Base-by-base conservation (phyloP, 92 coral and sea anemone genomes). In the Phenganax marumi region DNA sequence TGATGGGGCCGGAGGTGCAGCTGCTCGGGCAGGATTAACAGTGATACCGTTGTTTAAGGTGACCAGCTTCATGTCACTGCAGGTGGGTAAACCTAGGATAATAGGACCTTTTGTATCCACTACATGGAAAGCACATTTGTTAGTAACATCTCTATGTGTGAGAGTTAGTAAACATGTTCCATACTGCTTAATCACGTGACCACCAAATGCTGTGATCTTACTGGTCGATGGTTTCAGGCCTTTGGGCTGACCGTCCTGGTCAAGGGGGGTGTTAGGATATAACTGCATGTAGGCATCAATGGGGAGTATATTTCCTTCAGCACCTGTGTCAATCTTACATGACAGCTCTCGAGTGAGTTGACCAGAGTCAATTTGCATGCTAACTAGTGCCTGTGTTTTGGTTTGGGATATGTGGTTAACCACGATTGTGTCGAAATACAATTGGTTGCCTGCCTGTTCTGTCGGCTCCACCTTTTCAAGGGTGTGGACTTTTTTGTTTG, bases 291-390 rank as follows among this genome's bases (percentile, higher is more conserved):
- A 84, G 65, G 84, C 77, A 80, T 73, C 80, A 33, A 77, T 68
- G 12, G 90, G 83, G 19, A 88, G 89, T 11, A 84, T 90, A 55
- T 86, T 91, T 75, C 91, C 95, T 75, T 86, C 86, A 12, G 89
- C 90, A 60, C 91, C 85, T 49, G 89, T 90, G 85, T 90, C 93
- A 52, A 88, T 52, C 68, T 88, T 91, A 55, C 91, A 88, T 51
- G 65, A 50, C 3, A 89, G 88, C 22, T 84, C 82, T 69, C 73
- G 81, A 70, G 56, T 62, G 10, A 60, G 65, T 50, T 77, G 83
- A 46, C 78, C 84, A 62, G 88, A 60, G 54, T 78, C 89, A 75
- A 86, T 88, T 74, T 88, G 91, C 79, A 90, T 70, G 53, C 79
- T 61, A 6, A 90, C 70, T 50, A 84, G 50, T 25, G 95, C 85